These are phyloP conservation scores for Orchestia grillus DNA, from an alignment of 1,140 invertebrate genomes.

Conservation along the genomic window DNA sequence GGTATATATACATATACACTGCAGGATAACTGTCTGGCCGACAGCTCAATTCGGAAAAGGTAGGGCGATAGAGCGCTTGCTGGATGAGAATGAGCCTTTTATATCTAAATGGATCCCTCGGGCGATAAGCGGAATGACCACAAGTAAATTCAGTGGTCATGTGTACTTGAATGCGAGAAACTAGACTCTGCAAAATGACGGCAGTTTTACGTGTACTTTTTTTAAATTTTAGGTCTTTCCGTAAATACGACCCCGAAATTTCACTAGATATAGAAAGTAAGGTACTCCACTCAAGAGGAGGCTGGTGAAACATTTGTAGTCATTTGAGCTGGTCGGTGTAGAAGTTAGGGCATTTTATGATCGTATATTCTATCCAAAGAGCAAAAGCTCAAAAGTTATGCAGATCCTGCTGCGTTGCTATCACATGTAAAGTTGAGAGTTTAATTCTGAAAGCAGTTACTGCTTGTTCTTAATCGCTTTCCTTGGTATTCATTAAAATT, in stretches of 20 bases:
- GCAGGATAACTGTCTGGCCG: background rate
- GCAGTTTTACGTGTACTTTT: background rate
- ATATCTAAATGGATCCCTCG: background rate
- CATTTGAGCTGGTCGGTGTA: too few species aligned
- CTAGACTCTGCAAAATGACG: background rate
- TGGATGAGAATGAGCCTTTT: background rate
- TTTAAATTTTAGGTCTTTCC: background rate
- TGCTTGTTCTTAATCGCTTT: too few species aligned
- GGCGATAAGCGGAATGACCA: background rate
- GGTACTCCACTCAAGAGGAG: background rate
- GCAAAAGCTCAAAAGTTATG: too few species aligned
- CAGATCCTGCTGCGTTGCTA: too few species aligned
- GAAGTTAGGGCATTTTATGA: too few species aligned
- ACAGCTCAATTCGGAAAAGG: background rate
- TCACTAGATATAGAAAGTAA: background rate
- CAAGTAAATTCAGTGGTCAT: background rate
- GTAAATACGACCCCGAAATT: background rate
- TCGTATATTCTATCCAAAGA: too few species aligned
- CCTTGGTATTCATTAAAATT: too few species aligned
- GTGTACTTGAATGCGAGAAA: background rate
- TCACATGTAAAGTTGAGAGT: too few species aligned
- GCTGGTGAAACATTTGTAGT: background rate
- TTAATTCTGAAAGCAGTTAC: too few species aligned
- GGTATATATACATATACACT: too few species aligned
- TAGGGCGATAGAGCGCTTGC: background rate